Conservation (phyloP, 2,797 vertebrate species). For the Phrynocephalus guinanensis region DNA sequence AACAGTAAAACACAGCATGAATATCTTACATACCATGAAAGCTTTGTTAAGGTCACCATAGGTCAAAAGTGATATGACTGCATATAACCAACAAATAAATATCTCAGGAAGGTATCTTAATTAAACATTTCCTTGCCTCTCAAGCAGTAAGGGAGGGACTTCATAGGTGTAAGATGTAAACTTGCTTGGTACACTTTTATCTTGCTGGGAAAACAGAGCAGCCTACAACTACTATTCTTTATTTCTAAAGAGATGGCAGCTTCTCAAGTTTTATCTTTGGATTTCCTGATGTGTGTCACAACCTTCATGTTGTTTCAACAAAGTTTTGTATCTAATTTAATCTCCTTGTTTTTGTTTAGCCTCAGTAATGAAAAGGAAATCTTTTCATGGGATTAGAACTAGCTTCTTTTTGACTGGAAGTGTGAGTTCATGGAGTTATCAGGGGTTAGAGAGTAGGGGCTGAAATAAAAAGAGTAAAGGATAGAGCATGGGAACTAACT, state of each 20-base stretch:
- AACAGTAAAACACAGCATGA: too few relatives aligned
- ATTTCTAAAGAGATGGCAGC: constrained; percentile 22
- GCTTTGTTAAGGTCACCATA: too few relatives aligned
- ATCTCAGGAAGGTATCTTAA: background rate
- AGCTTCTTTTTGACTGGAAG: constrained; percentile 61
- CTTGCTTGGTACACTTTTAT: background rate
- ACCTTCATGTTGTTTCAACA: constrained; percentile 64
- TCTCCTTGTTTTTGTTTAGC: constrained; percentile 75
- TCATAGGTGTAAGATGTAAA: background rate
- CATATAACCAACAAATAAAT: background rate
- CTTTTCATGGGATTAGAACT: constrained; percentile 66
- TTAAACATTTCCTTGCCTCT: background rate
- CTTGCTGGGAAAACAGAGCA: constrained; percentile 44
- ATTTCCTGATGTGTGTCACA: constrained; percentile 70
- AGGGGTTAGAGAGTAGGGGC: constrained; percentile 59
- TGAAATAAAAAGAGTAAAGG: constrained; percentile 50
- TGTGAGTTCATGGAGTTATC: constrained; percentile 68
- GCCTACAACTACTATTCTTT: constrained; percentile 37
- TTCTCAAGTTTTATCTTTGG: constrained; percentile 67
- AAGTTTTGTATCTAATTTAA: constrained; percentile 68
- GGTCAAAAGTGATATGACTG: too few relatives aligned
- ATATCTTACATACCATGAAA: too few relatives aligned
- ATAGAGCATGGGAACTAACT: constrained; percentile 69
- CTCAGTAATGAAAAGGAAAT: constrained; percentile 74
- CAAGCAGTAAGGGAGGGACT: background rate